Conservation (phyloP, 2,797 vertebrate species). For the Poecile montanus region DNA sequence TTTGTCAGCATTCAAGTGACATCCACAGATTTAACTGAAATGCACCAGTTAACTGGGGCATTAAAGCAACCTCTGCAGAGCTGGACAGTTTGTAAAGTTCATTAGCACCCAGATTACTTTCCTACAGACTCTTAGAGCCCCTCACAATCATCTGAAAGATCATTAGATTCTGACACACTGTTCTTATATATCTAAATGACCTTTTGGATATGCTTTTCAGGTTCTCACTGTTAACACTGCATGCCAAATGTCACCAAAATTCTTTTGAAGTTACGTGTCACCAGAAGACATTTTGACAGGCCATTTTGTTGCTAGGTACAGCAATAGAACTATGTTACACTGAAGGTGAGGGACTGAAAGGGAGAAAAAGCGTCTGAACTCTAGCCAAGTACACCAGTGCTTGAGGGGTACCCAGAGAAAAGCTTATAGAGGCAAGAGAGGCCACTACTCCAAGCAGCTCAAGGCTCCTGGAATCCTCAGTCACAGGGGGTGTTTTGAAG, state of each 20-base stretch:
- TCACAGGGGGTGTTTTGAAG: background rate
- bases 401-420: background rate
- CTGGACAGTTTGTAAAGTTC: constrained; percentile 57
- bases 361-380: background rate
- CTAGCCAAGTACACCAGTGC: background rate
- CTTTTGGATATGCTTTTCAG: constrained; percentile 41
- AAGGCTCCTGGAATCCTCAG: background rate
- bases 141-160: constrained; percentile 44
- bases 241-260: constrained; percentile 53
- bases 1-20: constrained; percentile 28
- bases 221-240: constrained; percentile 22
- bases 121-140: background rate
- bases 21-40: background rate
- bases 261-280: constrained; percentile 45
- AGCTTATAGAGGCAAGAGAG: background rate
- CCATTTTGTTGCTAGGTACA: background rate
- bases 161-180: constrained; percentile 46
- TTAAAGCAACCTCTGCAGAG: constrained; percentile 1
- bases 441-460: background rate
- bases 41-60: background rate
- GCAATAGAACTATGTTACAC: background rate
- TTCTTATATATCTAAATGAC: constrained; percentile 48
- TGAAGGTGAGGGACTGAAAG: background rate
- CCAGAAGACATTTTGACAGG: constrained; percentile 55
- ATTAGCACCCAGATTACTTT: constrained; percentile 37